Conservation (phyloP, 2,888 invertebrate genomes). For the Diabrotica balteata region DNA sequence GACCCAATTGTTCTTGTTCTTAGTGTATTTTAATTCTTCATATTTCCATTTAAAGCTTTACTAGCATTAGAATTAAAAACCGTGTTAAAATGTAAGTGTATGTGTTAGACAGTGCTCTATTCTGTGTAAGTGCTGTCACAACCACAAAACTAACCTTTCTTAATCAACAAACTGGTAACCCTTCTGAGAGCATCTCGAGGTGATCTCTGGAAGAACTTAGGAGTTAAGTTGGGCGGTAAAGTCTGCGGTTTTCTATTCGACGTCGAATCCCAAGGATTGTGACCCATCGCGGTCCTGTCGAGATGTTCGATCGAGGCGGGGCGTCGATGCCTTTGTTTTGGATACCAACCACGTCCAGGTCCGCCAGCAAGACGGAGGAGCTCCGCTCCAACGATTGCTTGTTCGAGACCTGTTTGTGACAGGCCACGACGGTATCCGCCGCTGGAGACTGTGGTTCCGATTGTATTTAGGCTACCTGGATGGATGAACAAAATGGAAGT, state of each 20-base stretch:
- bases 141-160: conserved; percentile 58
- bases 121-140: conserved; percentile 4
- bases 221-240: conserved; percentile 87
- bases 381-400: conserved; percentile 77
- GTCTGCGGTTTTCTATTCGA: conserved; percentile 80
- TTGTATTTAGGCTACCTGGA: conserved; percentile 40
- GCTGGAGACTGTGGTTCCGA: conserved; percentile 49
- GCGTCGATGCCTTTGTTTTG: conserved; percentile 70
- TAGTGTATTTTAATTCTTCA: too few species aligned
- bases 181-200: conserved; percentile 85
- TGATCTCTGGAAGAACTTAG: conserved; percentile 89
- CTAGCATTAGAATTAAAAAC: too few species aligned
- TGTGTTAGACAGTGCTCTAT: background rate
- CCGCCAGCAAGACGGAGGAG: conserved; percentile 79
- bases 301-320: conserved; percentile 87
- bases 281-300: conserved; percentile 71
- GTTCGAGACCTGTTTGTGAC: conserved; percentile 57
- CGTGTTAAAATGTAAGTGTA: background rate
- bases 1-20: too few species aligned
- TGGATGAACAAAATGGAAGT: conserved; percentile 9
- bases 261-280: conserved; percentile 61
- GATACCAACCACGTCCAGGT: conserved; percentile 86
- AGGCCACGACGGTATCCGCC: conserved; percentile 47
- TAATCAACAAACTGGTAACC: conserved; percentile 86
- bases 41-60: too few species aligned